A percentile compares a stretch with the other conserved stretches of the same genome.
Evolutionary conservation across 2,113 vertebrate species (phyloP).

Genomic region (Gulo gulo): DNA sequence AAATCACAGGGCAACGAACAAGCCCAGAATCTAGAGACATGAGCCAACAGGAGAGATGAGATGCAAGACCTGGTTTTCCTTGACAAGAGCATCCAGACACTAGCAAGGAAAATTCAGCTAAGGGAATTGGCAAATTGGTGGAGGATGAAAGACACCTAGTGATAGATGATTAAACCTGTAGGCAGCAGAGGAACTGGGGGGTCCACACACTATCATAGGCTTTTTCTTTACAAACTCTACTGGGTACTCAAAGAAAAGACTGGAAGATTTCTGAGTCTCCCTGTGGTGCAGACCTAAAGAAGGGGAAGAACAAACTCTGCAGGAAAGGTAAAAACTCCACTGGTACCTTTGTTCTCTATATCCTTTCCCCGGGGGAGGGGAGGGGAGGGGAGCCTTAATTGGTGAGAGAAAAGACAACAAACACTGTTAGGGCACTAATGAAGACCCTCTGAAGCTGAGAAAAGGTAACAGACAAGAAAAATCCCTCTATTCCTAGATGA

Average conservation of each 20-base stretch:
- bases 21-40: neutral
- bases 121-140: neutral
- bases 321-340: neutral
- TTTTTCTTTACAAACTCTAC: neutral
- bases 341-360: neutral
- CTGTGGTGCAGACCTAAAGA: neutral
- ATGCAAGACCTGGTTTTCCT: neutral
- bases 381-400: neutral
- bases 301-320: neutral
- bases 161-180: neutral
- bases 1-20: neutral
- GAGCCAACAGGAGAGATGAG: neutral
- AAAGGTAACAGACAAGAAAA: neutral
- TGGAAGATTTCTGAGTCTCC: neutral
- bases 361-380: neutral
- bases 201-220: neutral
- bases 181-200: neutral
- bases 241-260: neutral
- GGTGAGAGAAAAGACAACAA: neutral
- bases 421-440: neutral
- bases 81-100: neutral
- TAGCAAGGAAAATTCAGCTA: neutral
- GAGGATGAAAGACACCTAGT: neutral
- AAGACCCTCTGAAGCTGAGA: neutral
- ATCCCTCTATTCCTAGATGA: neutral